A percentile compares a stretch with the other conserved stretches of the same genome.
phyloP scores from a whole-genome alignment of 2,797 vertebrate species.

The Lophius americanus region DNA sequence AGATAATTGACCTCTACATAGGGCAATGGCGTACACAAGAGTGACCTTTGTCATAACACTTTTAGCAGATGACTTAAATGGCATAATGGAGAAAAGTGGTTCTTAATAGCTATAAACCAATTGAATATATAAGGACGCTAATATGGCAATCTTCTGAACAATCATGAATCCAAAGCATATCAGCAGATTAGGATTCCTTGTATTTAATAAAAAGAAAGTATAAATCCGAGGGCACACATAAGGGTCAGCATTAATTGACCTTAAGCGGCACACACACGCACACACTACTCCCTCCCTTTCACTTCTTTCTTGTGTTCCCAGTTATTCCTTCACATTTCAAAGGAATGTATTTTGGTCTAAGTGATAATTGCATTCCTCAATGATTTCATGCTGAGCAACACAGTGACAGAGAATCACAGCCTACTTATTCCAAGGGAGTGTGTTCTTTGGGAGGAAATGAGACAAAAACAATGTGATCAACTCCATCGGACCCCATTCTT shows the following conservation, averaged over 20 bases:
- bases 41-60: conserved; percentile 59
- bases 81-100: conserved; percentile 63
- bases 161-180: conserved; percentile 5
- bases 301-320: conserved; percentile 43
- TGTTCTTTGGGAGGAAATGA: conserved; percentile 70
- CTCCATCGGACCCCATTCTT: conserved; percentile 52
- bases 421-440: conserved; percentile 64
- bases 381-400: conserved; percentile 75
- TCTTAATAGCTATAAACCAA: conserved; percentile 63
- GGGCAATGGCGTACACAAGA: conserved; percentile 61
- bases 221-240: conserved; percentile 32
- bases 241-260: conserved; percentile 40
- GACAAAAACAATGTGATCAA: conserved; percentile 76
- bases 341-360: conserved; percentile 66
- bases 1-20: conserved; percentile 65
- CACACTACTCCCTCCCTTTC: conserved; percentile 20
- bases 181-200: conserved; percentile 31
- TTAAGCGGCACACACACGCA: conserved; percentile 21
- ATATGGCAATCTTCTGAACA: conserved; percentile 37
- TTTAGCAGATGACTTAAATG: conserved; percentile 64
- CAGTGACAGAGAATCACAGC: conserved; percentile 63
- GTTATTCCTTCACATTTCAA: conserved; percentile 64
- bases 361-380: conserved; percentile 81
- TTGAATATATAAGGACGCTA: conserved; percentile 54
- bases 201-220: conserved; percentile 43